Conservation (phyloP, 2,888 invertebrate genomes). For the Drosophila quasianomalipes region DNA sequence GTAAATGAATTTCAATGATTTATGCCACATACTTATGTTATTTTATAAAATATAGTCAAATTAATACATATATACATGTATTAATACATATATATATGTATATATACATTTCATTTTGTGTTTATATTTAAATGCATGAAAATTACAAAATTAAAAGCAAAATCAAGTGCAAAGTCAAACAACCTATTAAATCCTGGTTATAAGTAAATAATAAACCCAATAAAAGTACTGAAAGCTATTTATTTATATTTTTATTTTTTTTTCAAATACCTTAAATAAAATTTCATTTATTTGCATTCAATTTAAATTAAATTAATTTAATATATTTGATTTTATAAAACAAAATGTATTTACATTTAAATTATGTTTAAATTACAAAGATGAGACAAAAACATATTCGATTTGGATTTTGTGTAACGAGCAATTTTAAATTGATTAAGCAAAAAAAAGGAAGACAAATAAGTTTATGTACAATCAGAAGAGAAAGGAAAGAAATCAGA, state of each 20-base stretch:
- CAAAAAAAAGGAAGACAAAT: not conserved
- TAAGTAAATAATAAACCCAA: not conserved
- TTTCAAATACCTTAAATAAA: not conserved
- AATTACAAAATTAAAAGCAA: constrained; percentile 21
- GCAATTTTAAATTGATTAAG: constrained; percentile 30
- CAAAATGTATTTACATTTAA: constrained; percentile 26
- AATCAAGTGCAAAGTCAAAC: constrained; percentile 18
- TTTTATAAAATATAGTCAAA: constrained; percentile 12
- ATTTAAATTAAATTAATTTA: not conserved
- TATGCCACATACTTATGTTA: constrained; percentile 28
- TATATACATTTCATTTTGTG: not conserved
- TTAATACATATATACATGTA: not conserved
- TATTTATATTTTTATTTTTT: not conserved
- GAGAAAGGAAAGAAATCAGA: constrained; percentile 10
- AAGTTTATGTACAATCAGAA: constrained; percentile 23
- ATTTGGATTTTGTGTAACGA: constrained; percentile 10
- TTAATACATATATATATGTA: not conserved
- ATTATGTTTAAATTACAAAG: constrained; percentile 13
- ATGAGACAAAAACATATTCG: constrained; percentile 2
- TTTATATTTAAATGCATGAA: constrained; percentile 13
- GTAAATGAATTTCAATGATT: constrained; percentile 40
- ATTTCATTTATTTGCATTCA: constrained; percentile 24
- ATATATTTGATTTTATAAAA: not conserved
- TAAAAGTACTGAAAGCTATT: not conserved
- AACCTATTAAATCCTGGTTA: constrained; percentile 16